phyloP scores from a whole-genome alignment of 2,888 invertebrate species.

The Andrena bicolor region DNA sequence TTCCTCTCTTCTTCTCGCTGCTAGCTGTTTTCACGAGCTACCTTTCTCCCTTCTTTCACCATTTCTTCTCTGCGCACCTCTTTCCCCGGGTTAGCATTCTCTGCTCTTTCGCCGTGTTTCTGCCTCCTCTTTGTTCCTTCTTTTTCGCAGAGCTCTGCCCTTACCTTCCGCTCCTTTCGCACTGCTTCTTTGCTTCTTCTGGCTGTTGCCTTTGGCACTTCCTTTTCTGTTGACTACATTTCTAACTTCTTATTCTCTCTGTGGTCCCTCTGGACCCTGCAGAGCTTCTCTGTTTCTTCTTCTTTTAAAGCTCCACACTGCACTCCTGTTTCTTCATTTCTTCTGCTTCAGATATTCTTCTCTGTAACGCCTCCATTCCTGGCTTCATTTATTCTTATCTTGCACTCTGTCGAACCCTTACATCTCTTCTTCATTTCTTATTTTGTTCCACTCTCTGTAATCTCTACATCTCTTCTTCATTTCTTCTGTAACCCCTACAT shows the following conservation, averaged over 20 bases:
- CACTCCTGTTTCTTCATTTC: background rate
- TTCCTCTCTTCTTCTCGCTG: background rate
- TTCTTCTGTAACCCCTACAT: background rate
- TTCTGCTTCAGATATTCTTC: background rate
- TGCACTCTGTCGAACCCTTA: background rate
- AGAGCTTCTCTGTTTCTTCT: too few relatives aligned
- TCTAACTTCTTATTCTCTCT: too few relatives aligned
- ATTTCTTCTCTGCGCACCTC: slow-evolving; percentile 20
- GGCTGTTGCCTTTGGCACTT: too few relatives aligned
- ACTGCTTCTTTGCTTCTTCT: too few relatives aligned
- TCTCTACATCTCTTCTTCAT: background rate
- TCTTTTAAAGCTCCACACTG: too few relatives aligned
- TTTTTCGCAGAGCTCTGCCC: too few relatives aligned
- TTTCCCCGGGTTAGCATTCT: too few relatives aligned
- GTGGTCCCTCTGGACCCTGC: too few relatives aligned
- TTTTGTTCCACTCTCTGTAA: background rate
- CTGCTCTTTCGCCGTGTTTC: too few relatives aligned
- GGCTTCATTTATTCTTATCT: background rate
- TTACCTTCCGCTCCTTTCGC: too few relatives aligned
- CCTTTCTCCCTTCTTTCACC: background rate
- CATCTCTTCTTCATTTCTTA: background rate
- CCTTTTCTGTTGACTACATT: too few relatives aligned
- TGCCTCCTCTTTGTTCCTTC: too few relatives aligned
- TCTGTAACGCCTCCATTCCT: background rate
- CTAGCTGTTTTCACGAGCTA: background rate